Percentiles rank a stretch among this genome's conserved stretches.
phyloP scores from a whole-genome alignment of 2,797 vertebrate species.

The Hypotaenidia philippensis region DNA sequence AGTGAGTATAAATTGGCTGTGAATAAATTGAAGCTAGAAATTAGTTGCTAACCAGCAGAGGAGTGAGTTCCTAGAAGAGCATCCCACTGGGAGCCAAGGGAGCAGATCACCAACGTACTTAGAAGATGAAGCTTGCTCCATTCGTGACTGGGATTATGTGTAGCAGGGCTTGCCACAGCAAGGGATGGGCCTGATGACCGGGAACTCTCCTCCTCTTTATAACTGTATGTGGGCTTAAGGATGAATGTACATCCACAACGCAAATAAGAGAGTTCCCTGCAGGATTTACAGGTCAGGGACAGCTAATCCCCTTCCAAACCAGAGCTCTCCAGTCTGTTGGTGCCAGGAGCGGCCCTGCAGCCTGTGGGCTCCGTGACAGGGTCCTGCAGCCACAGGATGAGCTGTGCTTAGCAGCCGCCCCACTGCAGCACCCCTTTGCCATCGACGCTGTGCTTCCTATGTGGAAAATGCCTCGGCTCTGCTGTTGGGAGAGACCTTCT shows the following conservation, averaged over 20 bases:
- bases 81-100: not conserved
- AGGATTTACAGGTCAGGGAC: not conserved
- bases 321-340: not conserved
- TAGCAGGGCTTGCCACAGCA: not conserved
- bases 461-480: not conserved
- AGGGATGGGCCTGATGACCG: not conserved
- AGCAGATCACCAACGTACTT: not conserved
- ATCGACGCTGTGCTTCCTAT: rapidly evolving
- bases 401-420: not conserved
- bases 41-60: slow-evolving; percentile 49
- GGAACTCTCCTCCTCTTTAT: not conserved
- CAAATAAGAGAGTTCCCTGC: not conserved
- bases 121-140: not conserved
- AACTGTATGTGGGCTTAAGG: not conserved
- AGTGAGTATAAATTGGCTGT: slow-evolving; percentile 40
- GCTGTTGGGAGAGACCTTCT: not conserved
- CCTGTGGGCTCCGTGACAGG: not conserved
- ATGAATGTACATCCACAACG: not conserved
- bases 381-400: rapidly evolving
- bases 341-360: not conserved
- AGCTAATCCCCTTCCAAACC: not conserved
- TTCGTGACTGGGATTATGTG: not conserved
- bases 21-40: slow-evolving; percentile 41
- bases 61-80: slow-evolving; percentile 22
- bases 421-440: rapidly evolving